A percentile compares a stretch with the other conserved stretches of the same genome.
Evolutionary conservation across 1,140 invertebrate genomes (phyloP).

Genomic region (Cyrtorhinus lividipennis): DNA sequence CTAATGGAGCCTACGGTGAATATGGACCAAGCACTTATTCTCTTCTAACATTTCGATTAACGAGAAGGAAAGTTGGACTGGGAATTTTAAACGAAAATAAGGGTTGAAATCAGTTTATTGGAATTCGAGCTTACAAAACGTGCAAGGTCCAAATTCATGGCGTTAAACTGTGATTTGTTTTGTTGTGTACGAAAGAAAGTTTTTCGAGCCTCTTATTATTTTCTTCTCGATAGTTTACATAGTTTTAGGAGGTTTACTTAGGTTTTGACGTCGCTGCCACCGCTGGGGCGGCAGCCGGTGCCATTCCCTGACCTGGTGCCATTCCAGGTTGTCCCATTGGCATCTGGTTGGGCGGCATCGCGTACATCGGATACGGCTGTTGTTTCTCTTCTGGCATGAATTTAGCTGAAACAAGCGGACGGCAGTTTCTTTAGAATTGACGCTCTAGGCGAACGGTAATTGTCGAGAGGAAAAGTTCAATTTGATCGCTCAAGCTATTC

Average conservation of each 20-base stretch:
- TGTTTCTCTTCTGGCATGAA: conserved; percentile 16
- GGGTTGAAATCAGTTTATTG: no score
- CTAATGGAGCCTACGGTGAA: not conserved
- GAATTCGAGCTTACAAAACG: no score
- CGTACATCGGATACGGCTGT: not conserved
- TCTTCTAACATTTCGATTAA: no score
- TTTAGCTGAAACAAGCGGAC: conserved; percentile 6
- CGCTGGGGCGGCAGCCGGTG: not conserved
- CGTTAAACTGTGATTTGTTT: no score
- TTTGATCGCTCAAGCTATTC: no score
- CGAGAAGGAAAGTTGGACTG: no score
- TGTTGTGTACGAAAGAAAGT: not conserved
- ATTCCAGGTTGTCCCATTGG: not conserved
- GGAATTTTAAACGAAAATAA: no score
- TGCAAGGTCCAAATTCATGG: no score
- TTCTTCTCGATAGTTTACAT: no score
- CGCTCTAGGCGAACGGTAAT: not conserved
- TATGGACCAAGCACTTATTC: not conserved
- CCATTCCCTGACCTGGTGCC: not conserved
- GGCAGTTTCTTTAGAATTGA: not conserved
- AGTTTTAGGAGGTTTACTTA: not conserved
- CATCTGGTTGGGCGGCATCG: not conserved
- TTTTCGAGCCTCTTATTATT: not conserved
- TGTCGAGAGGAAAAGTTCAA: no score
- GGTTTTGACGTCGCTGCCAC: not conserved